These are phyloP conservation scores for Myotis findleyi DNA, from an alignment of 2,797 vertebrate species.

Conservation along the genomic window DNA sequence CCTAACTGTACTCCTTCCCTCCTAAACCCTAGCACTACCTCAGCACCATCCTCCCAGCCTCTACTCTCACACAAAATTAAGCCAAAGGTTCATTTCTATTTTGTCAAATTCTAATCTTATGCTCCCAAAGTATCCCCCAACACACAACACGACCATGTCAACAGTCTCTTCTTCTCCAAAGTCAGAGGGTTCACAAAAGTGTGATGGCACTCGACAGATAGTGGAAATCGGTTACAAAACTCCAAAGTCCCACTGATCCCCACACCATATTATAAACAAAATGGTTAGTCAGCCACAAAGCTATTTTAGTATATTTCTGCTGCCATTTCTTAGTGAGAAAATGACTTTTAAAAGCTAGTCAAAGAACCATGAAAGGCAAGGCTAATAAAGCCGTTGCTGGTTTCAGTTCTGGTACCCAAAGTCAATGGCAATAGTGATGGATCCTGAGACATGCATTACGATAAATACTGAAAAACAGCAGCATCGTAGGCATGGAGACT, in stretches of 20 bases:
- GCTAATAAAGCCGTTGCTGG: neutral
- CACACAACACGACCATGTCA: neutral
- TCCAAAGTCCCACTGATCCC: neutral
- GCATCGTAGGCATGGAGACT: neutral
- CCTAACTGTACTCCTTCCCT: neutral
- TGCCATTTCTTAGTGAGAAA: neutral
- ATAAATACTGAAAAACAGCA: neutral
- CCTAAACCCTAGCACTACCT: neutral
- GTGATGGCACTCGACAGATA: neutral
- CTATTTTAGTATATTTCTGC: neutral
- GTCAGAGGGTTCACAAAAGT: neutral
- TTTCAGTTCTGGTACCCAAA: constrained; percentile 5
- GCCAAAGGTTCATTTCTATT: constrained; percentile 45
- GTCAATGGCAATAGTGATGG: fast-evolving
- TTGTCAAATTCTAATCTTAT: neutral
- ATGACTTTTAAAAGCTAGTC: neutral
- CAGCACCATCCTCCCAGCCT: neutral
- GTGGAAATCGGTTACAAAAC: neutral
- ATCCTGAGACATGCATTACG: neutral
- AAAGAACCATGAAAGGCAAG: neutral
- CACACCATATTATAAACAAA: neutral
- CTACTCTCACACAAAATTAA: constrained; percentile 1
- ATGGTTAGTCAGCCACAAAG: neutral
- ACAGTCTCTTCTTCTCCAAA: constrained; percentile 39
- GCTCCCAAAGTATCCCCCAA: neutral